Evolutionary conservation across 1,140 invertebrate genomes (phyloP), one percentile per base, ranked within the genome.

Genomic region (Eupeodes corollae): DNA sequence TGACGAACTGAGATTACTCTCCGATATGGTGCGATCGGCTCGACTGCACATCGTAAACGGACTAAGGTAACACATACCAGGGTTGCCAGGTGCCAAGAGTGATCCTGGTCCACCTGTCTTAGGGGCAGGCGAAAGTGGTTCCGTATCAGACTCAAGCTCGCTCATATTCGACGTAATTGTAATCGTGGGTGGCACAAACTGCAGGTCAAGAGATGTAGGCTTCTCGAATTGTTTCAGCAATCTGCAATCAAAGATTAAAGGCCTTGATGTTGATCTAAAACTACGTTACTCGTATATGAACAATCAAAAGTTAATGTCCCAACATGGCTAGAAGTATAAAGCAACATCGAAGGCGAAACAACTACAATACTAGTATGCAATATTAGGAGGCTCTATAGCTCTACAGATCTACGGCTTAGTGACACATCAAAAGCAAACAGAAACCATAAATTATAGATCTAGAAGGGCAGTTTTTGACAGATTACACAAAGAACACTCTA

Each of bases 1-100:
- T 1, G 83, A 86, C 10, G 83, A 86, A 49, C 82, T 85, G 16
- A 88, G 66, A 66, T 88, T 88, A 0, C 83, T 85, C 66, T 87
- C 83, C 1, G 84, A 87, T 13, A 82, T 80, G 13, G 80, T 79
- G 55, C 83, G 71, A 54, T 84, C 82, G 11, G 78, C 74, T 52
- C 79, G 65, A 10, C 77, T 73, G 19, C 78, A 76, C 71, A 83
- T 80, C 1, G 81, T 79, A 58, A 86, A 85, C 8, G 84, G 84
- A 61, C 82, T 84, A 31, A 88, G 63, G 58, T 85, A 86, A 46
- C 76, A 78, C 77, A 85, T 82, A 26, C 79, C 77, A n/a, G 44
- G 40, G 38, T 48, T 50, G 5, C 69, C 66, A 8, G 75, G 70
- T 30, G 73, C 66, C 11, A 59, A 50, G 10, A 69, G 56, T 19